Evolutionary conservation across 1,140 invertebrate species (phyloP).

Genomic region (Lordiphosa stackelbergi): DNA sequence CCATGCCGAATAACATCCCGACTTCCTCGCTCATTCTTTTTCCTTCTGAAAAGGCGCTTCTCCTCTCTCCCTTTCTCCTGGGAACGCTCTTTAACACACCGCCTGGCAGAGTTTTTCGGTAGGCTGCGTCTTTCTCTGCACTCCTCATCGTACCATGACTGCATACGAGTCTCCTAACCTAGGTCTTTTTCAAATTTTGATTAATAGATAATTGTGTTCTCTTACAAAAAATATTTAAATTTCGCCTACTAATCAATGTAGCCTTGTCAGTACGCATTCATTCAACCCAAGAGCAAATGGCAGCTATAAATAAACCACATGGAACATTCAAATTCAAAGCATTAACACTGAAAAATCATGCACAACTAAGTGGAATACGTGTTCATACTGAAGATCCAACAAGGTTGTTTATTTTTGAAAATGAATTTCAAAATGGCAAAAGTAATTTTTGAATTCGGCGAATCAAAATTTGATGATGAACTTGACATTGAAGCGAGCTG

Average conservation of each 20-base stretch:
- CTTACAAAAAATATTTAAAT: background rate
- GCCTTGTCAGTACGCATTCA: constrained; percentile 54
- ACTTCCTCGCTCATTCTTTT: too few species aligned
- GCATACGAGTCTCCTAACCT: too few species aligned
- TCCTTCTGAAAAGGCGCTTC: too few species aligned
- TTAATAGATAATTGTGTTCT: too few species aligned
- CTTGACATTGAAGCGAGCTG: constrained; percentile 60
- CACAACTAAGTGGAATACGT: constrained; percentile 35
- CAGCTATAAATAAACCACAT: constrained; percentile 51
- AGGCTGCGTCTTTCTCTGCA: too few species aligned
- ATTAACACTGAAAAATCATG: constrained; percentile 52
- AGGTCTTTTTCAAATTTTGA: too few species aligned
- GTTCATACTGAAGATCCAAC: constrained; percentile 19
- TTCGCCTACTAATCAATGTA: constrained; percentile 20
- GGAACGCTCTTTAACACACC: too few species aligned
- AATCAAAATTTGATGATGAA: constrained; percentile 38
- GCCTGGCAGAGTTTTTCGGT: too few species aligned
- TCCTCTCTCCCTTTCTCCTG: too few species aligned
- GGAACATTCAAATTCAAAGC: constrained; percentile 39
- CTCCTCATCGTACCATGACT: too few species aligned
- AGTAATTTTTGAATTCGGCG: background rate
- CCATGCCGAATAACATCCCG: too few species aligned
- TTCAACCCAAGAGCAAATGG: constrained; percentile 47
- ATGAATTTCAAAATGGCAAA: constrained; percentile 1
- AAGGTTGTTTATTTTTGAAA: constrained; percentile 68